Base-by-base conservation (phyloP, 2,888 invertebrate genomes). In the Harmothoe impar region DNA sequence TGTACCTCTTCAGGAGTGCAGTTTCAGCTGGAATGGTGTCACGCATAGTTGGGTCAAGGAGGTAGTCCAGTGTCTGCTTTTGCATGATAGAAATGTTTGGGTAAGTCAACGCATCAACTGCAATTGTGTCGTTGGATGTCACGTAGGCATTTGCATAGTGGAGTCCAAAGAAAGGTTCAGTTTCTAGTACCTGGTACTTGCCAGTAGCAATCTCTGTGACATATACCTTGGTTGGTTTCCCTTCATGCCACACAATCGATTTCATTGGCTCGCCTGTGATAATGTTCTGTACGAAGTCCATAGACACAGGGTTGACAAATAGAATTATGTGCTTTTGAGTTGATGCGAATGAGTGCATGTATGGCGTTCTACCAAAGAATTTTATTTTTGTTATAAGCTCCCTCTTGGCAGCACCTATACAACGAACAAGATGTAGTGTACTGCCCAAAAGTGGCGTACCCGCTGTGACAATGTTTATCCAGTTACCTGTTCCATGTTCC, bases 71-170 rank as follows among this genome's bases (percentile, higher is more conserved):
- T 89, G 93, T 92, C 3, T 95, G 91, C 88, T 91, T 93, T 81
- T 93, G 92, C 0, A 95, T 93, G 86, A 94, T 93, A 20, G 93
- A 92, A 3, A 94, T 94, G 86, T 93, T 93, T 0, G 93, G 93
- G 91, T 95, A 95, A 17, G 94, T 91, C 1, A 94, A 94, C 17
- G 94, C 89, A 90, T 95, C 95, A 29, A 72, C 72, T 29, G 29
- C 25, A 29, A 72, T 72, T 72, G 29, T 25, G 72, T 72, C 25
- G 25, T 72, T 25, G 25, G 72, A 72, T 25, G 25, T 72, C 3
- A 72, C 72, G 25, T n/a, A 72, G 0, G 72, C 25, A 29, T 72
- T 72, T 29, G 72, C 72, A 72, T 7, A 72, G 17, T 72, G 72
- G 29, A 72, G 72, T 5, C 72, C 72, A 29, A 72, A 72, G 15